Percentiles rank a stretch among this genome's conserved stretches.
These are phyloP conservation scores for Hartigia nigra DNA, from an alignment of 2,888 invertebrate species.

Conservation along the genomic window DNA sequence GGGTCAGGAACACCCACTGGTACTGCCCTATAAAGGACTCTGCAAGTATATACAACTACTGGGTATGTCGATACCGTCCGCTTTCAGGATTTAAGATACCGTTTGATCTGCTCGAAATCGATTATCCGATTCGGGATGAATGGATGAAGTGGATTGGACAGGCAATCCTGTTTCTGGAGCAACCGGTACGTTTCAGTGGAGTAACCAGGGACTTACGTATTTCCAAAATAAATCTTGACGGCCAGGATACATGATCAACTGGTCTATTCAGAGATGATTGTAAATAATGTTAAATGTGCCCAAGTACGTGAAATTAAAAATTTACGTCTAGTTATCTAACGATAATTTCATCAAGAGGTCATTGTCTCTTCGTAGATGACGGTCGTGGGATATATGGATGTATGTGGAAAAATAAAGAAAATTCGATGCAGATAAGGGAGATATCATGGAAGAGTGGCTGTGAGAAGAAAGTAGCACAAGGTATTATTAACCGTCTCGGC, in stretches of 20 bases:
- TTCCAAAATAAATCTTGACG: background rate
- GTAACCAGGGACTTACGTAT: background rate
- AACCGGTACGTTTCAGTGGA: background rate
- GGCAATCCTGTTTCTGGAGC: background rate
- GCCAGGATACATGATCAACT: background rate
- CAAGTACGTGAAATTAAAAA: no score
- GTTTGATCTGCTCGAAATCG: background rate
- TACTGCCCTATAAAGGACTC: no score
- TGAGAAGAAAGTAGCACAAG: background rate
- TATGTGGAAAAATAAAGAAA: background rate
- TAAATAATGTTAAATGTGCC: background rate
- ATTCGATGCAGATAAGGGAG: background rate
- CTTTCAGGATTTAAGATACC: background rate
- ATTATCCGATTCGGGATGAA: background rate
- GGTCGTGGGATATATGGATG: background rate
- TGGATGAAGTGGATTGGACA: background rate
- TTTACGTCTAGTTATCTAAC: background rate
- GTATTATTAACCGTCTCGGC: background rate
- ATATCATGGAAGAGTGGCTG: background rate
- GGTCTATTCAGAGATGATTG: background rate
- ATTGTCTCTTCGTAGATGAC: background rate
- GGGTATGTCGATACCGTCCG: background rate
- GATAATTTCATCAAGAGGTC: background rate
- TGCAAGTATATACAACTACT: background rate
- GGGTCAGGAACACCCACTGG: background rate